These are phyloP conservation scores for Cephalopterus ornatus DNA, from an alignment of 2,113 vertebrate genomes.

Conservation along the genomic window DNA sequence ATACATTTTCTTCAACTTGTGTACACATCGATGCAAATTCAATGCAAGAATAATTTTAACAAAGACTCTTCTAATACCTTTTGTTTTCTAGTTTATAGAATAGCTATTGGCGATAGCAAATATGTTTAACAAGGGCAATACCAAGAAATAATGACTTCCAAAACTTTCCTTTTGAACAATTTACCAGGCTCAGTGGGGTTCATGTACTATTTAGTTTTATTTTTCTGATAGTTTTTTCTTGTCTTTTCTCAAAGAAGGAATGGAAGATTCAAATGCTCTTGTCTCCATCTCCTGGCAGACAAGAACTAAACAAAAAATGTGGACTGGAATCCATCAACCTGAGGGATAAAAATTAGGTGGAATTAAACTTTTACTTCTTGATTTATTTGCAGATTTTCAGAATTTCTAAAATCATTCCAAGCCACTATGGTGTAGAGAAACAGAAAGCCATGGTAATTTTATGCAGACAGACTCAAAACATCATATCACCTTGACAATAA, in stretches of 20 bases:
- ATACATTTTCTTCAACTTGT: neutral
- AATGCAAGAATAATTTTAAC: neutral
- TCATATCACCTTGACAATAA: neutral
- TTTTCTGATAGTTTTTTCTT: neutral
- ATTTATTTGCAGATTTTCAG: neutral
- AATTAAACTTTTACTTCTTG: neutral
- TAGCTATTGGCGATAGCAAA: neutral
- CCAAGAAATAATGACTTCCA: neutral
- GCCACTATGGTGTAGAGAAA: neutral
- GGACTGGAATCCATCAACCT: neutral
- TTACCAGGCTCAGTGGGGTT: neutral
- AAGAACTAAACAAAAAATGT: neutral
- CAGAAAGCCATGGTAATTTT: neutral
- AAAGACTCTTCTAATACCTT: neutral
- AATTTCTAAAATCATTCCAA: neutral
- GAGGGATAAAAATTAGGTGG: neutral
- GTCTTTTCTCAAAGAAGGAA: neutral
- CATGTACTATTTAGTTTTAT: neutral
- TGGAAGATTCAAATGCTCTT: conserved; percentile 37
- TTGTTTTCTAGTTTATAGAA: neutral
- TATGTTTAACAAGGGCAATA: neutral
- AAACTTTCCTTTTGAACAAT: neutral
- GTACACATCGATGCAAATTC: neutral
- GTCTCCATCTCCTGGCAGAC: conserved; percentile 50
- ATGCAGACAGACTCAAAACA: neutral